Evolutionary conservation across 2,888 invertebrate genomes (phyloP).

Genomic region (Didymodactylos carnosus): DNA sequence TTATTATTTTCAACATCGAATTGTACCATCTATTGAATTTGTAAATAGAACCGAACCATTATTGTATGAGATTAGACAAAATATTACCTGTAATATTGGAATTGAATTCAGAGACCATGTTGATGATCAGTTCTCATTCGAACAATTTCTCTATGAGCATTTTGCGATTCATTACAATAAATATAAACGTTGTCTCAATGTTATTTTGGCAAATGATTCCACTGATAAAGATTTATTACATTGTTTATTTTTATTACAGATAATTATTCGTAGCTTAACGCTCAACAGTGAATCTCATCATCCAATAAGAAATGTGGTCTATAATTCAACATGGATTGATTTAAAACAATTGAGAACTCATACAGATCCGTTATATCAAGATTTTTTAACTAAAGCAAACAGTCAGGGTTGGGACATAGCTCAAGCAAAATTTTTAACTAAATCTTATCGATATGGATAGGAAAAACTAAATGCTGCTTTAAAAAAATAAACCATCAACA

Average conservation of each 20-base stretch:
- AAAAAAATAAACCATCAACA: too few relatives aligned
- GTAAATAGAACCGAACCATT: background rate
- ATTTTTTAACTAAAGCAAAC: background rate
- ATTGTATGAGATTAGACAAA: background rate
- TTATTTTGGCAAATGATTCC: background rate
- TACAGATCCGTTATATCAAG: background rate
- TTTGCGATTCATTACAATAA: background rate
- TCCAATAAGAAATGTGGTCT: too few relatives aligned
- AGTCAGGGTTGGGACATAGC: background rate
- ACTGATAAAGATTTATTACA: background rate
- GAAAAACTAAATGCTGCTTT: too few relatives aligned
- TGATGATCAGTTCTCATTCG: background rate
- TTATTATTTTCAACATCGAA: background rate
- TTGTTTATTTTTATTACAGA: background rate
- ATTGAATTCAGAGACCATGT: background rate
- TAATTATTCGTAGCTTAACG: background rate
- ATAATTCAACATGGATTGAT: background rate
- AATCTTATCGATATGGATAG: background rate
- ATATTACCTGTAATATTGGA: background rate
- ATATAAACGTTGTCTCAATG: background rate
- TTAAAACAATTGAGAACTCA: background rate
- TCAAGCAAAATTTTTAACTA: background rate
- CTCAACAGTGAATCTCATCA: too few relatives aligned
- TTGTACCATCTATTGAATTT: background rate
- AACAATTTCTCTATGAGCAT: background rate